A percentile compares a stretch with the other conserved stretches of the same genome.
Conservation (phyloP, 2,888 invertebrate genomes). For the Phyto melanocephala region DNA sequence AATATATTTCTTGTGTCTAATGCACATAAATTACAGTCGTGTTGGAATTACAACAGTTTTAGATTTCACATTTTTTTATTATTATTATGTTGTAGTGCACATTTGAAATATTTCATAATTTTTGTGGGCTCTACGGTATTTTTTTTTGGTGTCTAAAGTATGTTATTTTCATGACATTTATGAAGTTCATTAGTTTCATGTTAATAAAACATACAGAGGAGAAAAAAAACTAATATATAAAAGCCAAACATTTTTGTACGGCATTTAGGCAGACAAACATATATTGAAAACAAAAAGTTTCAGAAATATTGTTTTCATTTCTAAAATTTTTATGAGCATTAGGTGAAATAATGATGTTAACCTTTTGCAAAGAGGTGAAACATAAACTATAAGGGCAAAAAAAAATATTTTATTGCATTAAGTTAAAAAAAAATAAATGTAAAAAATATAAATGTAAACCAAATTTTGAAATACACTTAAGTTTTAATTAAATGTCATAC, state of each 20-base stretch:
- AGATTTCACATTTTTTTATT: not conserved
- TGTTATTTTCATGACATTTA: conserved; percentile 62
- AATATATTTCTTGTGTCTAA: not conserved
- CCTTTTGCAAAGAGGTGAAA: conserved; percentile 43
- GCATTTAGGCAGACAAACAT: conserved; percentile 18
- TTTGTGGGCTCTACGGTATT: not conserved
- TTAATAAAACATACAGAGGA: conserved; percentile 45
- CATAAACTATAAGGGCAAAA: not conserved
- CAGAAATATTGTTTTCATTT: not conserved
- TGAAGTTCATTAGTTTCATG: conserved; percentile 64
- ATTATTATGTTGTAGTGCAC: no score
- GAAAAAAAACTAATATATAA: not conserved
- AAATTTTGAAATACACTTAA: not conserved
- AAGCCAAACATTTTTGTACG: conserved; percentile 15
- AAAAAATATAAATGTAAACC: no score
- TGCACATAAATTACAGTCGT: conserved; percentile 55
- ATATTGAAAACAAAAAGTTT: not conserved
- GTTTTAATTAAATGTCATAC: no score
- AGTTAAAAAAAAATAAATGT: no score
- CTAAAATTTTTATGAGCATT: not conserved
- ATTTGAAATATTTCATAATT: conserved; percentile 27
- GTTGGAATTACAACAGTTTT: conserved; percentile 35
- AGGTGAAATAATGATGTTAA: conserved; percentile 58
- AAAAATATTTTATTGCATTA: no score
- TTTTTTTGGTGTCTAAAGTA: not conserved